Evolutionary conservation across 2,113 vertebrate species (phyloP).

Genomic region (Martes martes): DNA sequence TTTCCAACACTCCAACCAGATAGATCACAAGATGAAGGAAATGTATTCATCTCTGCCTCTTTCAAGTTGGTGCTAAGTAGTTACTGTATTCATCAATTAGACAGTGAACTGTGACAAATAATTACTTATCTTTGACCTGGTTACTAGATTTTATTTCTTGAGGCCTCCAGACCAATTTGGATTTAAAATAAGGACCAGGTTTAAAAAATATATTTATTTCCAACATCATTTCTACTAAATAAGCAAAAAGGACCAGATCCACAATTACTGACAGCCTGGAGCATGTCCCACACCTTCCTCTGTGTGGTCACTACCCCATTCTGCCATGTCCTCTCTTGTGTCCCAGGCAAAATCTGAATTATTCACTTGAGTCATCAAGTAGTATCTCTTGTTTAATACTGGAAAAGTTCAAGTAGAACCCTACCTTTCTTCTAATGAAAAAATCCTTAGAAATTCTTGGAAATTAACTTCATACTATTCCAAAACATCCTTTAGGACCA

Average conservation of each 20-base stretch:
- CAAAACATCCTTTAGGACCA: background rate
- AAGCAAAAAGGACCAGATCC: background rate
- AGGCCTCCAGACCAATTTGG: background rate
- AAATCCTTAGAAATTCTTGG: background rate
- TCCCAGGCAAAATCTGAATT: background rate
- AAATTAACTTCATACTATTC: background rate
- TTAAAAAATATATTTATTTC: background rate
- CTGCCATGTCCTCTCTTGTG: background rate
- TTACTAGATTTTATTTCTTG: background rate
- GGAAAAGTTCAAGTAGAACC: background rate
- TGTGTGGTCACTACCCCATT: accelerated
- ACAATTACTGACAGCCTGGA: background rate
- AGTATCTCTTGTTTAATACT: background rate
- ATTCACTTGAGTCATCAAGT: background rate
- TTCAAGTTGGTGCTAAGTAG: background rate
- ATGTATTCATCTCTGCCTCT: background rate
- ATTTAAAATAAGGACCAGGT: background rate
- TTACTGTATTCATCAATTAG: background rate
- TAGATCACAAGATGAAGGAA: accelerated
- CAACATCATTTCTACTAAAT: background rate
- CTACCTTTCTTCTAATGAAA: background rate
- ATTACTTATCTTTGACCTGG: background rate
- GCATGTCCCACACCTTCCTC: background rate
- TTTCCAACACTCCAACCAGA: too few species aligned
- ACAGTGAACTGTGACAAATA: background rate